Evolutionary conservation across 2,888 invertebrate genomes (phyloP), one percentile per base, ranked within the genome.

Genomic region (Caenorhabditis sp.): DNA sequence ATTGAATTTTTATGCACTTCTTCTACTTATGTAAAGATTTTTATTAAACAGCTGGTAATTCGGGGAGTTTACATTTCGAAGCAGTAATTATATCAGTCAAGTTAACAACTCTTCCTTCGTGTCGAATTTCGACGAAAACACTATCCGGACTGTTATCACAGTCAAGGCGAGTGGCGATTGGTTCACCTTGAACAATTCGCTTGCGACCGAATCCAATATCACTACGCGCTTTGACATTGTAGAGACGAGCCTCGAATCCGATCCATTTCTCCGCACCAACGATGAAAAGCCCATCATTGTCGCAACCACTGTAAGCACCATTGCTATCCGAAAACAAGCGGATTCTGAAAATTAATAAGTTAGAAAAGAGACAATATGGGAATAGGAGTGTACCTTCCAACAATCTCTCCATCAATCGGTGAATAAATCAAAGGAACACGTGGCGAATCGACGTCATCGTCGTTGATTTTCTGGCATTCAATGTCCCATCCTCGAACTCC

Each of bases 261-360:
- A 80, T 76, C 87, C 87, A 87, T n/a, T 80, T 77, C 20, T 85
- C 87, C 1, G 80, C 79, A 57, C 87, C 87, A 27, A 78, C 76
- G 53, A 87, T 83, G 71, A 88, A 88, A 21, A 87, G 61, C 20
- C 81, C 87, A 59, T 87, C 87, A 67, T 87, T 87, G 27, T 83
- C 80, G 67, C 87, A 87, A 27, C 86, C 87, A 20, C 73, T 71
- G 53, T 87, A 87, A 20, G 67, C 79, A 2, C 69, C 73, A 56
- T 81, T 80, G 12, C 67, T 56, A 60, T 84, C 80, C 17, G 72
- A 70, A 27, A 60, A 59, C 20, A 86, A 59, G 7, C 87, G 81
- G 25, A 85, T 73, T 23, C 87, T 79, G 53, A 23, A 50, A 59
- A 57, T 20, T 26, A 10, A 58, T 36, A 58, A 17, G 23, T 58